Evolutionary conservation across 2,797 vertebrate species (phyloP), one percentile per base, ranked within the genome.

Genomic region (Capromys pilorides): DNA sequence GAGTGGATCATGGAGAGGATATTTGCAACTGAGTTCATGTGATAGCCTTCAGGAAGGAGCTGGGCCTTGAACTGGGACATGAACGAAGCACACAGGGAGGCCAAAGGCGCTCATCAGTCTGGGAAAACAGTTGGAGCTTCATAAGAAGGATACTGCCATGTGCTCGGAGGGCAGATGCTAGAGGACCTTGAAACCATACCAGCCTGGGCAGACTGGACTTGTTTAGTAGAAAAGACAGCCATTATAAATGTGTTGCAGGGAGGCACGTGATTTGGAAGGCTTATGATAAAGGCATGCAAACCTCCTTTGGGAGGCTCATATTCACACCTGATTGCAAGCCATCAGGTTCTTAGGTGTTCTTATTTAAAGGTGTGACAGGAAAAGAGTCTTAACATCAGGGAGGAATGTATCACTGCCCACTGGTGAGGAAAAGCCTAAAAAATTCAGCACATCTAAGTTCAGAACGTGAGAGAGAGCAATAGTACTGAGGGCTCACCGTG

Each of bases 341-440:
- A 81, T 13, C 5, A 31, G 28, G 51, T 26, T 84, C 93, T 93
- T 66, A 90, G 33, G 73, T 77, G 93, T 94, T 95, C 85, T 88
- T 19, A 31, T 79, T 13, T 91, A 39, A 86, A 64, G 22, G 36
- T 69, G 57, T 62, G 5, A 4, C 22, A 51, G 79, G 45, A 90
- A 79, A 81, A 4, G 19, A 66, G 51, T 18, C 59, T 75, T 59
- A 71, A 79, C 19, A 67, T 13, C 41, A 6, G 18, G 33, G 36
- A 86, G 11, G 26, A 92, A 14, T 75, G 71, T 82, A 49, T 77
- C 80, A 83, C 85, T 93, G 81, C 45, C 86, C 84, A 41, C 51
- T 31, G 45, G 51, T 75, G 49, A 86, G 54, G 36, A 62, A 41
- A 75, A 89, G 79, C 49, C 14, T 86, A 61, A 83, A 81, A 54